Base-by-base conservation (phyloP, 2,888 invertebrate genomes). In the Hoplodrina ambigua region DNA sequence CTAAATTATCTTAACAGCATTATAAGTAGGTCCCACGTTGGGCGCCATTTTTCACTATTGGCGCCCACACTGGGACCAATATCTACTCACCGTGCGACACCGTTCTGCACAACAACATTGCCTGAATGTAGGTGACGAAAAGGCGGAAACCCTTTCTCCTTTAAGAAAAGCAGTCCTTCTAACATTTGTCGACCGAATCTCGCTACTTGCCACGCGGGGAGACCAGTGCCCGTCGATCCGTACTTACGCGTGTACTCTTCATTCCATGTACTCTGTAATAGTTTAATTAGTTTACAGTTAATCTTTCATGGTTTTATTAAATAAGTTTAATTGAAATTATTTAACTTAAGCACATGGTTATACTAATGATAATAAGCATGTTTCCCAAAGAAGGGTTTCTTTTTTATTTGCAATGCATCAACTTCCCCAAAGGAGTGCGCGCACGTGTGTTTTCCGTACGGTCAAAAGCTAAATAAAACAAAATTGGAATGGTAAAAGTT, bases 71-170 rank as follows among this genome's bases (percentile, higher is more conserved):
- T 58, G 65, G 55, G 52, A n/a, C 49, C 60, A 57, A 13, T n/a
- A 49, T 69, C 0, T 20, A 72, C 91, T 91, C 87, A 98, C 98
- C 99, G 97, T 60, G 99, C 99, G 1, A 98, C 98, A 25, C 99
- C 98, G 91, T 99, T 98, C 88, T 99, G 99, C 54, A 99, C 96
- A 81, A 99, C 98, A 37, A 99, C 97, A 93, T 99, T 99, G 52
- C 99, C 99, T 64, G 98, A 97, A 92, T 99, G 99, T 81, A 99
- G 94, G 93, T 99, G 98, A 55, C 97, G 97, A 87, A 98, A 98
- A 13, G 97, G 97, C 4, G 99, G 98, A 90, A 99, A 98, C 15
- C 98, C 98, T 85, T 98, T 97, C 87, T 98, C 98, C 83, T 97
- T 97, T 25, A 99, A 96, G 92, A 98, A 98, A 72, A 98, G 95